Evolutionary conservation across 2,113 vertebrate genomes (phyloP), one percentile per base, ranked within the genome.

Genomic region (Myxocyprinus asiaticus): DNA sequence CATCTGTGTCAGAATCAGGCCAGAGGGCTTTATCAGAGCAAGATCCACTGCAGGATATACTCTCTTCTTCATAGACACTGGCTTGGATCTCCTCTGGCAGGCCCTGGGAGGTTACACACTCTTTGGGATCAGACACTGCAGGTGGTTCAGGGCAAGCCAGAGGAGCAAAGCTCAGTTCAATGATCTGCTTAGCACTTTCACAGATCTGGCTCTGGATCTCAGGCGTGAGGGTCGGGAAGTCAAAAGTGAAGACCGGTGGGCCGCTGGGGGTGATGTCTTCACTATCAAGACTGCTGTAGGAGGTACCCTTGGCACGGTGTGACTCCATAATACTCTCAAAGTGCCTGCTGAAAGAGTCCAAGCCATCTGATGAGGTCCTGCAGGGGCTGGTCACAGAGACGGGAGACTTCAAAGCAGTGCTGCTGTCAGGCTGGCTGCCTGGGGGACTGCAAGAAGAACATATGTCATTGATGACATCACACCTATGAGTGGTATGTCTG

Each of bases 281-380:
- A 2, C 96, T 98, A 88, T 97, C 95, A 14, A 99, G 91, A 88
- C 98, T 99, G 90, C 95, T 96, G 85, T 96, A 98, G 47, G 97
- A 99, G 0, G 97, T 99, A 66, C 97, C 97, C 86, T 98, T 99
- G 87, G 97, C 97, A 70, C 96, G 91, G 78, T 99, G 96, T 0
- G 97, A 98, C 91, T 99, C 98, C 94, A 99, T 90, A 80, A 99
- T 99, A 86, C 87, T 96, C 88, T 99, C 98, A 87, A 99, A 99
- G 87, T 98, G 96, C 70, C 93, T 96, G 88, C 98, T 99, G 91
- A 99, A 99, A 44, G 96, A 96, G 87, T 99, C 97, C 85, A 96
- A 92, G 82, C 94, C 93, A 63, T 95, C 92, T 17, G 94, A 94
- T 0, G 95, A 97, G 56, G 94, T 92, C 15, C 92, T 94, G 76